phyloP scores from a whole-genome alignment of 2,113 vertebrate genomes.

The Zeus faber region DNA sequence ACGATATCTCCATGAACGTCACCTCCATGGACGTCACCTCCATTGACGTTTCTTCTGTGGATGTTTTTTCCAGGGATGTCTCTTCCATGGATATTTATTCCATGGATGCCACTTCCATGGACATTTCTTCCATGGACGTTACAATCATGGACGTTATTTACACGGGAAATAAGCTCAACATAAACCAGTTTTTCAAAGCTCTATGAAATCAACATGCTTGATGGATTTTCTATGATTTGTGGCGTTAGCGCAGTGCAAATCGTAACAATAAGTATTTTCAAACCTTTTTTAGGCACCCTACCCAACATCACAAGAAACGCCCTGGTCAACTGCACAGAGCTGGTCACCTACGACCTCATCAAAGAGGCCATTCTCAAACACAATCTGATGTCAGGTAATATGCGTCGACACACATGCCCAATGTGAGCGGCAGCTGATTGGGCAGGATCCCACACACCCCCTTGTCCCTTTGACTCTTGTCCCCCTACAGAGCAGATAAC shows the following conservation, averaged over 20 bases:
- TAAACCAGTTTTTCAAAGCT: too few species aligned
- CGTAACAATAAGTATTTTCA: background rate
- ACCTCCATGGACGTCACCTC: background rate
- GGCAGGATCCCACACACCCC: slow-evolving; percentile 34
- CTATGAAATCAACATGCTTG: too few species aligned
- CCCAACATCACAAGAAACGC: slow-evolving; percentile 86
- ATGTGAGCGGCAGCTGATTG: slow-evolving; percentile 40
- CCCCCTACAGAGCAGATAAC: slow-evolving; percentile 49
- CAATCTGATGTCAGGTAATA: slow-evolving; percentile 79
- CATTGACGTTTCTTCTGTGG: background rate
- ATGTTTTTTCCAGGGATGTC: background rate
- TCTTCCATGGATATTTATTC: background rate
- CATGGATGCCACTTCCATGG: background rate
- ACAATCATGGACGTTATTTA: background rate
- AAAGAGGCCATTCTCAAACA: slow-evolving; percentile 82
- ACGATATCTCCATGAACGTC: background rate
- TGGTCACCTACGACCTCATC: slow-evolving; percentile 86
- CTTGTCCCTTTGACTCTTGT: slow-evolving; percentile 13
- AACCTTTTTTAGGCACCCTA: slow-evolving; percentile 72
- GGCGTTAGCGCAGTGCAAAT: background rate
- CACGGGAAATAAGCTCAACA: too few species aligned
- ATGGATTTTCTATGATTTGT: too few species aligned
- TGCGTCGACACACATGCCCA: background rate
- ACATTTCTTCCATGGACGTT: background rate
- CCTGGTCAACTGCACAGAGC: slow-evolving; percentile 85